Evolutionary conservation across 2,888 invertebrate species (phyloP).

Genomic region (Mythimna loreyi): DNA sequence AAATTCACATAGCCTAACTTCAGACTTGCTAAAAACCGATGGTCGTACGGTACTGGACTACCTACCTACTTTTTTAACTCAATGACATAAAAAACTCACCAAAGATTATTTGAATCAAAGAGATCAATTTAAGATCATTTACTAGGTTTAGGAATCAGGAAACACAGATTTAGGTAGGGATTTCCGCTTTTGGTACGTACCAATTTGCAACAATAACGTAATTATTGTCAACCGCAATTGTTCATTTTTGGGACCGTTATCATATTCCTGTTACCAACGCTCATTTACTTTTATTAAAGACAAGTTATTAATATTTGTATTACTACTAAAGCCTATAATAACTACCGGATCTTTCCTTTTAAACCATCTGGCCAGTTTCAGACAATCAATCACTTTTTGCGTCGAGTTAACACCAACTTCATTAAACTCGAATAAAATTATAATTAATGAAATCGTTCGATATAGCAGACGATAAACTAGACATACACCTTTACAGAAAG

Average conservation of each 20-base stretch:
- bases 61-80: no score
- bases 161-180: no score
- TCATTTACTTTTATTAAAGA: not conserved
- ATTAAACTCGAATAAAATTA: constrained; percentile 16
- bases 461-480: constrained; percentile 27
- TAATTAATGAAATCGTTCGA: constrained; percentile 22
- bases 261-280: not conserved
- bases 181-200: no score
- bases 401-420: not conserved
- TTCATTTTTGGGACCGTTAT: not conserved
- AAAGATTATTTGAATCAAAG: no score
- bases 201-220: no score
- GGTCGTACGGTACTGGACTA: no score
- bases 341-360: not conserved
- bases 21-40: no score
- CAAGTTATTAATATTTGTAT: not conserved
- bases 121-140: no score
- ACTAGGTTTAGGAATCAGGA: no score
- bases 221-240: no score
- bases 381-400: constrained; percentile 11
- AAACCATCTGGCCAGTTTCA: not conserved
- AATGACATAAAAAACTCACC: no score
- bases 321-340: not conserved
- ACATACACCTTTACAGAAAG: constrained; percentile 15
- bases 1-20: no score